Base-by-base conservation (phyloP, 2,113 vertebrate genomes). In the Thalassoma bifasciatum region DNA sequence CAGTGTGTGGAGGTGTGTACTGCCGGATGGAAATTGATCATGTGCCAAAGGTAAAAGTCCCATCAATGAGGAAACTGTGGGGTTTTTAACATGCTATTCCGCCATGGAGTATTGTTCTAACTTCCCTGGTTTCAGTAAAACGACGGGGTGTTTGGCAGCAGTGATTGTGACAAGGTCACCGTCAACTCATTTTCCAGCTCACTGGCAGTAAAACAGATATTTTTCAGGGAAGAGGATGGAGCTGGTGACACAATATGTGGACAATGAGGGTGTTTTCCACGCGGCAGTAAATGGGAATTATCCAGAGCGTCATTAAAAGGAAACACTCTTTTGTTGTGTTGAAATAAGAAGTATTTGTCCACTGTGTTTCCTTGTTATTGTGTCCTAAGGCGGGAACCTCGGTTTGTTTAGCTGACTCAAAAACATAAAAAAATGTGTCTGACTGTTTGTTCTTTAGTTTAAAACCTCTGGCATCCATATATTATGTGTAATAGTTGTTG, bases 241-340 rank as follows among this genome's bases (percentile, higher is more conserved):
- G 58, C 53, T 76, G 71, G 84, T 85, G 84, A 90, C 83, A 85
- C 77, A 81, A 72, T 69, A 71, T 82, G 22, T 5, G 14, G 70
- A 75, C 72, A 88, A 82, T 82, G 83, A 81, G 59, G 87, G 90
- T 80, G 84, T 50, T 88, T 92, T 89, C 88, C 88, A 87, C 60
- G 36, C 49, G 5, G 30, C 71, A 64, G 26, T 24, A 42, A 49
- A 67, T 10, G 16, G 62, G 42, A 84, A 69, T 71, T 50, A 59
- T 36, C 61, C 10, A 47, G 26, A 17, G 52, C 37, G 9, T 0
- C 44, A 19, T 66, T 44, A 66, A 80, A 56, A 86, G 82, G 77
- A 89, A 90, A 83, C 66, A 1, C 38, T 70, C 58, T 73, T 83
- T 81, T 85, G 88, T 79, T 77, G 38, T 44, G 53, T 4, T 51